Evolutionary conservation across 2,113 vertebrate species (phyloP).

Genomic region (Scalopus aquaticus): DNA sequence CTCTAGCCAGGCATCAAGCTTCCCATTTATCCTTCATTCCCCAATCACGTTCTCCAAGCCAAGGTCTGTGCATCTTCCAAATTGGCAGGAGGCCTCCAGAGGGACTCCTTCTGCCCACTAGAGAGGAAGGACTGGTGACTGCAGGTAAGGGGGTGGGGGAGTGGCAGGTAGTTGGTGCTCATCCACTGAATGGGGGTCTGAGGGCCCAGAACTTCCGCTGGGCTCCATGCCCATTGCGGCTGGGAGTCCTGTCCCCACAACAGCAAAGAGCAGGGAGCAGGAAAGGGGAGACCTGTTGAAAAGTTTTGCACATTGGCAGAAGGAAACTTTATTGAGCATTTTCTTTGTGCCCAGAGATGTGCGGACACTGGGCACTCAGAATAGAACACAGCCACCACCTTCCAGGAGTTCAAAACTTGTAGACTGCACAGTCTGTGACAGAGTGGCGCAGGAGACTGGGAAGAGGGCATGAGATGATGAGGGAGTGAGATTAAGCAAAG

Average conservation of each 20-base stretch:
- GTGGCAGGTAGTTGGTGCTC: neutral
- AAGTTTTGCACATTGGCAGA: neutral
- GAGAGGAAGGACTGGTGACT: neutral
- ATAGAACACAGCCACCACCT: neutral
- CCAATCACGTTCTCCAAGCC: neutral
- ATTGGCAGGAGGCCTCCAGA: fast-evolving
- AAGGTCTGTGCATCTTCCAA: fast-evolving
- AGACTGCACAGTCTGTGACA: neutral
- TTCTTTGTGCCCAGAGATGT: neutral
- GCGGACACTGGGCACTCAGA: neutral
- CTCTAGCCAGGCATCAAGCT: fast-evolving
- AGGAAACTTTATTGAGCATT: neutral
- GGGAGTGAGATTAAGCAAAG: neutral
- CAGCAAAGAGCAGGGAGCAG: neutral
- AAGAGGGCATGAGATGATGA: neutral
- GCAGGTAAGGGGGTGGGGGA: neutral
- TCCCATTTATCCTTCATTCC: too few relatives aligned
- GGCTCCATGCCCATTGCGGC: neutral
- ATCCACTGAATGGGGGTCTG: too few relatives aligned
- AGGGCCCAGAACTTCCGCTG: fast-evolving
- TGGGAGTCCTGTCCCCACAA: neutral
- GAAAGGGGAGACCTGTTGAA: neutral
- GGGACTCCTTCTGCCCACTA: neutral
- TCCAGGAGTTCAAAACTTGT: neutral
- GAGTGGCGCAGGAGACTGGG: neutral